These are phyloP conservation scores for Eupsilia transversa DNA, from an alignment of 2,888 invertebrate species.

Conservation along the genomic window DNA sequence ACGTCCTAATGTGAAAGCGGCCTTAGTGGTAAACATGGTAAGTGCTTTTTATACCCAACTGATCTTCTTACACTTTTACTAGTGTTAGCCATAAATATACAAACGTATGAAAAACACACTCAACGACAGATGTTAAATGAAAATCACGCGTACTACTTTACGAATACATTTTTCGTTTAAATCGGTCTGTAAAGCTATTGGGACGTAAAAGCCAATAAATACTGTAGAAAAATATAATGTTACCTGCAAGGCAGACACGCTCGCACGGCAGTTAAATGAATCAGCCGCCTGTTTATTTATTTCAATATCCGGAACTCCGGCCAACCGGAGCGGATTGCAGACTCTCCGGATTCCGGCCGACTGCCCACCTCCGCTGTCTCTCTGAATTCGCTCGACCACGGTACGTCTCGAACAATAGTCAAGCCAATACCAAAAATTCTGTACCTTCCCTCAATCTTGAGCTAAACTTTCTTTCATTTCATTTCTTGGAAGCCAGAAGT, in stretches of 20 bases:
- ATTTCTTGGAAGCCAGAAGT: slow-evolving; percentile 33
- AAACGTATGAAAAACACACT: not conserved
- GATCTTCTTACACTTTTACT: not conserved
- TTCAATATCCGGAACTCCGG: slow-evolving; percentile 55
- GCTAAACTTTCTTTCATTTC: slow-evolving; percentile 43
- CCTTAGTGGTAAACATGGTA: not conserved
- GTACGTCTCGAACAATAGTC: slow-evolving; percentile 33
- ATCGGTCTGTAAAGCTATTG: not conserved
- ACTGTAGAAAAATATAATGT: slow-evolving; percentile 23
- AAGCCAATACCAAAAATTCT: slow-evolving; percentile 31
- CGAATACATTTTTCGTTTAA: not conserved
- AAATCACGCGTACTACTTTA: not conserved
- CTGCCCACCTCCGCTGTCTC: slow-evolving; percentile 24
- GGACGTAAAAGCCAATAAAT: slow-evolving; percentile 20
- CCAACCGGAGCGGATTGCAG: slow-evolving; percentile 35
- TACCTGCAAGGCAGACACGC: slow-evolving; percentile 26
- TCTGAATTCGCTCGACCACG: slow-evolving; percentile 19
- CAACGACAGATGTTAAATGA: not conserved
- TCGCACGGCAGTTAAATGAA: slow-evolving; percentile 49
- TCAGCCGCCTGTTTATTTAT: slow-evolving; percentile 62
- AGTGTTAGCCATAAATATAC: not conserved
- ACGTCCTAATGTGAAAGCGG: too few relatives aligned
- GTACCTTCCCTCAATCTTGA: slow-evolving; percentile 29
- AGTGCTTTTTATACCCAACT: not conserved
- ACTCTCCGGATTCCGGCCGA: slow-evolving; percentile 39